Evolutionary conservation across 1,140 invertebrate genomes (phyloP).

Genomic region (Ruditapes philippinarum): DNA sequence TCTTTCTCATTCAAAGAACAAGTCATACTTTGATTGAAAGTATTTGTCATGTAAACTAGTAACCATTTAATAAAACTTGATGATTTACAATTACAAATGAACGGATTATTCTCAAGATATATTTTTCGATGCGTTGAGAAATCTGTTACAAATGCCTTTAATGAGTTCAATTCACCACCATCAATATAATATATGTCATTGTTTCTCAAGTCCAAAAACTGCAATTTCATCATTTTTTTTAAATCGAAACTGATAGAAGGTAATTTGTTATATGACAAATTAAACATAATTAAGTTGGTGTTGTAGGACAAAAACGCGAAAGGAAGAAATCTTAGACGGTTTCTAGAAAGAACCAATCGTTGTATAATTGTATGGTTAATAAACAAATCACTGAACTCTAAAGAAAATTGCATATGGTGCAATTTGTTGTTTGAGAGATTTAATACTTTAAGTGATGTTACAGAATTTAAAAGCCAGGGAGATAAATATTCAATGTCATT

Average conservation of each 20-base stretch:
- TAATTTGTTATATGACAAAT: background rate
- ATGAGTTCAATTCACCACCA: background rate
- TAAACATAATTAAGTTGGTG: background rate
- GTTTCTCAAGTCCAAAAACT: background rate
- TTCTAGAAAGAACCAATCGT: background rate
- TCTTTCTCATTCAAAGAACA: background rate
- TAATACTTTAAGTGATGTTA: background rate
- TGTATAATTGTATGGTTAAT: background rate
- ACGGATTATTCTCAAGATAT: background rate
- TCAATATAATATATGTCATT: background rate
- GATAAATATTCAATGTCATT: background rate
- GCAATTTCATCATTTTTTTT: background rate
- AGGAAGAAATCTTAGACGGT: background rate
- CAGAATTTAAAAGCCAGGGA: background rate
- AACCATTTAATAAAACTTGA: background rate
- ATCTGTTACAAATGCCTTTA: background rate
- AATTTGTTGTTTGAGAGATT: background rate
- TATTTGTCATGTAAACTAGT: background rate
- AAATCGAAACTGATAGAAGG: background rate
- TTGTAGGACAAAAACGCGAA: background rate
- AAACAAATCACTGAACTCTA: background rate
- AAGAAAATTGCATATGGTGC: background rate
- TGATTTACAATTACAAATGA: background rate
- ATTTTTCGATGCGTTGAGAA: background rate
- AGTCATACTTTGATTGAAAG: background rate